phyloP scores from a whole-genome alignment of 2,797 vertebrate genomes.

The Hypotaenidia philippensis region DNA sequence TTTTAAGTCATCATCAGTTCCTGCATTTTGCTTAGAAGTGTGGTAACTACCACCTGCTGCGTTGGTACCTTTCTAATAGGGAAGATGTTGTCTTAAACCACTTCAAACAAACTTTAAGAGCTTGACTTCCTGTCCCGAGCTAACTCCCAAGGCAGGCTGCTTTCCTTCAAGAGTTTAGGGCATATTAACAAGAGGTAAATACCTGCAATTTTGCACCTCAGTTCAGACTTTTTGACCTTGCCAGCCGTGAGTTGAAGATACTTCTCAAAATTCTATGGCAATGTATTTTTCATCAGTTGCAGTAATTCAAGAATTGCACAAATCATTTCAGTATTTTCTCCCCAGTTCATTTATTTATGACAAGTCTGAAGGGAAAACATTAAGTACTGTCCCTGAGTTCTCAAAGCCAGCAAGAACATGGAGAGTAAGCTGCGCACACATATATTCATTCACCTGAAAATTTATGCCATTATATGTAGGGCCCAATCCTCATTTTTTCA shows the following conservation, averaged over 20 bases:
- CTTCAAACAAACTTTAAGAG: not conserved
- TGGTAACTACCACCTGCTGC: not conserved
- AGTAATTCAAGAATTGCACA: not conserved
- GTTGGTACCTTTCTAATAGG: not conserved
- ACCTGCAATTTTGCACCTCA: not conserved
- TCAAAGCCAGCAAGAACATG: not conserved
- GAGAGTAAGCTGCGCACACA: not conserved
- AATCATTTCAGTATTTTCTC: slow-evolving; percentile 12
- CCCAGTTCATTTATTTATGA: slow-evolving; percentile 40
- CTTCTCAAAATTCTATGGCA: slow-evolving; percentile 17
- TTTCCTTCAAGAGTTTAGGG: not conserved
- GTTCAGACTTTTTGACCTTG: slow-evolving; percentile 18
- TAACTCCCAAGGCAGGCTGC: not conserved
- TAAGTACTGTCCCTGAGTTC: not conserved
- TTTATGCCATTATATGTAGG: not conserved
- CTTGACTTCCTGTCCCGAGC: not conserved
- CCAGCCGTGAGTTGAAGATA: not conserved
- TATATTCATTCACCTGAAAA: not conserved
- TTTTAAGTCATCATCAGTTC: not conserved
- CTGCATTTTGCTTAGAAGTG: accelerated
- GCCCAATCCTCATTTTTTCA: not conserved
- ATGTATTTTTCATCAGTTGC: slow-evolving; percentile 18
- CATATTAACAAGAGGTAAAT: not conserved
- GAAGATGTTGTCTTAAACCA: not conserved
- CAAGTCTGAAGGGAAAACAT: not conserved